Evolutionary conservation across 1,140 invertebrate genomes (phyloP).

Genomic region (Hyposmocoma kahamanoa): DNA sequence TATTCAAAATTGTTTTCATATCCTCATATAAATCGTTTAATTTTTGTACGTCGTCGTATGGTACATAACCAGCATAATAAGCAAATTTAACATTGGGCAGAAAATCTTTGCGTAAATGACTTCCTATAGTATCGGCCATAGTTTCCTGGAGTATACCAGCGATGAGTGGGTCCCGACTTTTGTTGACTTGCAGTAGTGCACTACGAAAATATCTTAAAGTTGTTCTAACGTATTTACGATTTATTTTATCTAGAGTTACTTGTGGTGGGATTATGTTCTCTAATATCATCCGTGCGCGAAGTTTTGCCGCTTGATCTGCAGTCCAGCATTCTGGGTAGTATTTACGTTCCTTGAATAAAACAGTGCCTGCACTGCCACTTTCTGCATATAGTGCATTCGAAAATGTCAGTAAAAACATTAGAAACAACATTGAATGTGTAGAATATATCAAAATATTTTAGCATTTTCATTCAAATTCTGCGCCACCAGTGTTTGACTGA

Average conservation of each 20-base stretch:
- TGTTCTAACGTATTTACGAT: conserved; percentile 54
- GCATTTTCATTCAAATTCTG: too few species aligned
- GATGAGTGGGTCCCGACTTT: conserved; percentile 53
- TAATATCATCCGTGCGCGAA: conserved; percentile 61
- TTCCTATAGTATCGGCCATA: conserved; percentile 71
- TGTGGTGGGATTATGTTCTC: conserved; percentile 52
- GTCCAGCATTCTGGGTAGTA: conserved; percentile 61
- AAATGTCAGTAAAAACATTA: conserved; percentile 39
- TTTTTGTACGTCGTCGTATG: conserved; percentile 69
- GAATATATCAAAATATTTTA: too few species aligned
- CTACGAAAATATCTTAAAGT: conserved; percentile 72
- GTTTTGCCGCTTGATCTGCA: conserved; percentile 56
- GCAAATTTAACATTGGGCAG: conserved; percentile 74
- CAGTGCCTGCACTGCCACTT: conserved; percentile 38
- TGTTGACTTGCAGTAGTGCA: conserved; percentile 64
- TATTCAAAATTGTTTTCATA: conserved; percentile 72
- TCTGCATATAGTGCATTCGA: conserved; percentile 21
- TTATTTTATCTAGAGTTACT: conserved; percentile 48
- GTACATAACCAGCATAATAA: conserved; percentile 76
- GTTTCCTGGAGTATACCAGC: conserved; percentile 70
- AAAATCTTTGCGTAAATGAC: conserved; percentile 73
- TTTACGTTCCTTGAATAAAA: conserved; percentile 58
- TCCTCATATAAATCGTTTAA: conserved; percentile 74
- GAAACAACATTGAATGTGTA: conserved; percentile 46
- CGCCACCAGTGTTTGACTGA: too few species aligned